Evolutionary conservation across 2,888 invertebrate species (phyloP), one percentile per base, ranked within the genome.

Genomic region (Apodemia mormo): DNA sequence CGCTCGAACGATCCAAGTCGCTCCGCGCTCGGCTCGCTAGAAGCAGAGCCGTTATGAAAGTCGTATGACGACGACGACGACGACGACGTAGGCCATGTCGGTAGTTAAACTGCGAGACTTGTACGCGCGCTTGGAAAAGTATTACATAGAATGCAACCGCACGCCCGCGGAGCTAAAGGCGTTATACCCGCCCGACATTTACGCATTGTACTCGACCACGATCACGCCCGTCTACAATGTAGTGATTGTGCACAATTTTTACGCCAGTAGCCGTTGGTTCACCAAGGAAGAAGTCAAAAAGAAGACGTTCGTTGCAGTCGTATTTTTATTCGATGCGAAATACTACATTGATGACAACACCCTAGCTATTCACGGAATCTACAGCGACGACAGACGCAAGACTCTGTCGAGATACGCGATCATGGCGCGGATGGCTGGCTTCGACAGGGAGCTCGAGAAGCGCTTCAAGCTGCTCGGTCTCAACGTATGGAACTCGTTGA

Each of bases 161-260:
- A n/a, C n/a, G n/a, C n/a, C n/a, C n/a, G n/a, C n/a, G n/a, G n/a
- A n/a, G n/a, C n/a, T n/a, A n/a, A n/a, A n/a, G n/a, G n/a, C n/a
- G n/a, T n/a, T n/a, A n/a, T n/a, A n/a, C n/a, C n/a, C n/a, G n/a
- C n/a, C n/a, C n/a, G n/a, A n/a, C n/a, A n/a, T n/a, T n/a, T n/a
- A n/a, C n/a, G n/a, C n/a, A n/a, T n/a, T n/a, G n/a, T 67, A 67
- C 52, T 67, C 67, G 52, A 67, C 67, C 29, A 54, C 52, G 30
- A 33, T 52, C 54, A 30, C 67, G 30, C 67, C 67, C 67, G 30
- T 67, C 67, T 67, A 67, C 67, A 67, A 67, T 67, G 22, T 52
- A 14, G 52, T 54, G 67, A 67, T 67, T 52, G 67, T 52, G 52
- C 67, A 67, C 67, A 67, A 67, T 33, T 66, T 66, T 66, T 67